Conservation (phyloP, 2,797 vertebrate species). For the Yasuhikotakia modesta region DNA sequence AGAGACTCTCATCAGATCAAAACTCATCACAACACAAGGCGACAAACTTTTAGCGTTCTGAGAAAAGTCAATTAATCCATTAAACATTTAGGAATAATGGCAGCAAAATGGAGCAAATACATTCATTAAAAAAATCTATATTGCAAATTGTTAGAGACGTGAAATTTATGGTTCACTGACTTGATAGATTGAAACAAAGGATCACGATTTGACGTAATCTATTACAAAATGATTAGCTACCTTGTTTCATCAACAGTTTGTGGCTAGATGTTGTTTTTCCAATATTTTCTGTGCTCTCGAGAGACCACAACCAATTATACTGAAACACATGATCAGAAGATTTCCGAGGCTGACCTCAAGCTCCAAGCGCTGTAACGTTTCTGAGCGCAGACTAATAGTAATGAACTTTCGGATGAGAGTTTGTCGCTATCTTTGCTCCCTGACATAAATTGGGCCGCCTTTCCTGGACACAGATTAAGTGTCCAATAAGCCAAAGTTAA, state of each 20-base stretch:
- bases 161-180: slow-evolving; percentile 27
- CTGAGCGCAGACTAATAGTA: slow-evolving; percentile 15
- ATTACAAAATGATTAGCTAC: slow-evolving; percentile 12
- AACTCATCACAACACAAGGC: slow-evolving; percentile 5
- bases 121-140: neutral
- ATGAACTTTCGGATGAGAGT: slow-evolving; percentile 13
- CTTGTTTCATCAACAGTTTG: slow-evolving; percentile 1
- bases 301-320: slow-evolving; percentile 12
- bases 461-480: slow-evolving; percentile 18
- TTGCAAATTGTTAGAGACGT: slow-evolving; percentile 6
- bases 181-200: slow-evolving; percentile 38
- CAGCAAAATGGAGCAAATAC: slow-evolving; percentile 7
- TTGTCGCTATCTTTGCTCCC: neutral
- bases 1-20: slow-evolving; percentile 29
- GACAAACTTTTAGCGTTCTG: neutral
- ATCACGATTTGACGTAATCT: slow-evolving; percentile 20
- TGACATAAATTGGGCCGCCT: slow-evolving; percentile 12
- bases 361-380: neutral
- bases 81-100: slow-evolving; percentile 31
- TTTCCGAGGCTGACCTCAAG: slow-evolving; percentile 7
- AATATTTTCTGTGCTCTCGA: neutral
- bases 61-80: neutral
- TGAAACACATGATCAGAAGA: slow-evolving; percentile 5
- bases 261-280: neutral
- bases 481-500: slow-evolving; percentile 13